phyloP scores from a whole-genome alignment of 1,140 invertebrate species.

The Drosophila sturtevanti region DNA sequence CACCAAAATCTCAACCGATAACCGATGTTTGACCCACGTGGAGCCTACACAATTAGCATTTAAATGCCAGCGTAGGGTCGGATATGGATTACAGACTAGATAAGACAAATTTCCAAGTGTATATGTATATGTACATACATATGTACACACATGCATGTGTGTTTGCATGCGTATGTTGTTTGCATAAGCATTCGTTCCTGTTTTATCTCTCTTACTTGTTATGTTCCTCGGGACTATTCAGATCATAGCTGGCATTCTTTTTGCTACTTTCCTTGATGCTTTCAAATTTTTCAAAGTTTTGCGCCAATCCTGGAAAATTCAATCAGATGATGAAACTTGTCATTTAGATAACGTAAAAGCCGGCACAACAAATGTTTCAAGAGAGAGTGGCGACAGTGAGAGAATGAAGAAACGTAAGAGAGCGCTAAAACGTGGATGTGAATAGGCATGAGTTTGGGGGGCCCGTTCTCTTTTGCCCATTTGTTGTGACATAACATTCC shows the following conservation, averaged over 20 bases:
- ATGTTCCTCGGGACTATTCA: constrained; percentile 77
- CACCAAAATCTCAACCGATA: constrained; percentile 59
- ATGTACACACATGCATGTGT: constrained; percentile 26
- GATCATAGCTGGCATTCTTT: constrained; percentile 66
- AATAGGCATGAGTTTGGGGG: neutral
- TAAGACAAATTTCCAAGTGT: constrained; percentile 46
- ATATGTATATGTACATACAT: constrained; percentile 11
- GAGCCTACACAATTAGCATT: constrained; percentile 59
- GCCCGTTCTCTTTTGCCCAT: constrained; percentile 33
- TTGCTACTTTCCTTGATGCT: constrained; percentile 76
- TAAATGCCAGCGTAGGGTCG: constrained; percentile 35
- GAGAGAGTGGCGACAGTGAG: constrained; percentile 16
- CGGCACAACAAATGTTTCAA: constrained; percentile 60
- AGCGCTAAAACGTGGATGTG: constrained; percentile 11
- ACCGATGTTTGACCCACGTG: constrained; percentile 68
- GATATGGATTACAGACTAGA: constrained; percentile 31
- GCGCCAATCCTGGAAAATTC: constrained; percentile 76
- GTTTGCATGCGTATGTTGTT: constrained; percentile 14
- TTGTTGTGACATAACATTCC: constrained; percentile 73
- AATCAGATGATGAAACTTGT: constrained; percentile 35
- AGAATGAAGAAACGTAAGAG: constrained; percentile 8
- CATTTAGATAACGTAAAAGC: constrained; percentile 58
- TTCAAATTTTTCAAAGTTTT: constrained; percentile 83
- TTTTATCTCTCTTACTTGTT: constrained; percentile 63
- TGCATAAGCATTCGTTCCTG: constrained; percentile 33